Base-by-base conservation (phyloP, 2,113 vertebrate genomes). In the Paralichthys olivaceus region DNA sequence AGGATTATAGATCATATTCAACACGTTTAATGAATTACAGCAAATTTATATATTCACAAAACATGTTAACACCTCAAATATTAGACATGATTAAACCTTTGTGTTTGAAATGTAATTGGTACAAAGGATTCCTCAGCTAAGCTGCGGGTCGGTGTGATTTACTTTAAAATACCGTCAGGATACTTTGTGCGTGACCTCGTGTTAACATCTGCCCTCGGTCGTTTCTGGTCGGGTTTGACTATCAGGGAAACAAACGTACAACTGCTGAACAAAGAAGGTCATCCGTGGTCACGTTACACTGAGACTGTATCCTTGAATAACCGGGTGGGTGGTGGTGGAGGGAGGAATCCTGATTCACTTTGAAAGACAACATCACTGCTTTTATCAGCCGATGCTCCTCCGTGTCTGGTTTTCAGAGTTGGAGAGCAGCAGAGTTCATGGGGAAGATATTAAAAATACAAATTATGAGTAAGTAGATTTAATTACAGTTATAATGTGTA, bases 231-330 rank as follows among this genome's bases (percentile, higher is more conserved):
- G 5, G 26, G 5, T 47, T 59, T 49, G 56, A 51, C 43, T 69
- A 13, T 1, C 7, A 28, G 26, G 13, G 23, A 29, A 43, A 32
- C 12, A 57, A 40, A 45, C 9, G 13, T 29, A 43, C 28, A 22
- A 3, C 37, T 14, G 49, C 63, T 17, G 37, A 79, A 79, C 78
- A 64, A 62, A 20, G 64, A 65, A 54, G 70, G 54, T 74, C 55
- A 49, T 1, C 0, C 1, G 29, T 0, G 22, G 40, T 26, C 55
- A 71, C 2, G 15, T 32, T 19, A 25, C 22, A 32, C 8, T 40
- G 2, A 51, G 14, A 23, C 70, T 2, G 66, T 75, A 75, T 61
- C 83, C 73, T 69, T 23, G 29, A 67, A 76, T 66, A 55, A 73
- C 63, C 49, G 19, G n/a, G 3, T n/a, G 57, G 56, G 56, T 15